Conservation (phyloP, 2,888 invertebrate genomes). For the Smittia aterrima region DNA sequence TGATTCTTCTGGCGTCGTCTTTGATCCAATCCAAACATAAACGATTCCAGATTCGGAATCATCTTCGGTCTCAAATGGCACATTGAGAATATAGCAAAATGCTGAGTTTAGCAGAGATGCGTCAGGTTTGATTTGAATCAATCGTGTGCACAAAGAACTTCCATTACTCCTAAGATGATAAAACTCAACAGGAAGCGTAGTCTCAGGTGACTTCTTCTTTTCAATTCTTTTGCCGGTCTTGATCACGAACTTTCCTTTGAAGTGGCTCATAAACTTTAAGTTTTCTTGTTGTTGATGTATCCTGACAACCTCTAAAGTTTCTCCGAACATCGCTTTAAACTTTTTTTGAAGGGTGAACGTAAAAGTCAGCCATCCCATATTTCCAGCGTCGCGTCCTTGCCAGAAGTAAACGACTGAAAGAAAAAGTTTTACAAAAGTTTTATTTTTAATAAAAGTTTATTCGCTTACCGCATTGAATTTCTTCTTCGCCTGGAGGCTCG, state of each 20-base stretch:
- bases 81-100: constrained; percentile 94
- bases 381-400: constrained; percentile 95
- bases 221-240: constrained; percentile 79
- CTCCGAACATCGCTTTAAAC: constrained; percentile 82
- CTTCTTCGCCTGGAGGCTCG: constrained; percentile 50
- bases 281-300: constrained; percentile 99
- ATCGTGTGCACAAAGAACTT: constrained; percentile 86
- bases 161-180: constrained; percentile 96
- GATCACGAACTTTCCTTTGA: constrained; percentile 91
- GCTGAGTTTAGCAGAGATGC: constrained; percentile 84
- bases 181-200: constrained; percentile 72
- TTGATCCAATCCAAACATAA: constrained; percentile 92
- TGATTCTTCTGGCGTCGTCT: constrained; percentile 80
- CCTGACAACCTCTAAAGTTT: constrained; percentile 89
- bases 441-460: too few relatives aligned
- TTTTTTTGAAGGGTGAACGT: constrained; percentile 94
- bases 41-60: constrained; percentile 79
- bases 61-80: constrained; percentile 85
- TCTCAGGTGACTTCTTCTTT: constrained; percentile 50
- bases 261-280: constrained; percentile 96
- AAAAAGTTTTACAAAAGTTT: too few relatives aligned
- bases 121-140: constrained; percentile 87
- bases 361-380: constrained; percentile 99
- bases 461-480: constrained; percentile 70
- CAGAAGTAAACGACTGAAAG: constrained; percentile 92